A percentile compares a stretch with the other conserved stretches of the same genome.
These are phyloP conservation scores for Notodonta dromedarius DNA, from an alignment of 2,888 invertebrate genomes.

Conservation along the genomic window DNA sequence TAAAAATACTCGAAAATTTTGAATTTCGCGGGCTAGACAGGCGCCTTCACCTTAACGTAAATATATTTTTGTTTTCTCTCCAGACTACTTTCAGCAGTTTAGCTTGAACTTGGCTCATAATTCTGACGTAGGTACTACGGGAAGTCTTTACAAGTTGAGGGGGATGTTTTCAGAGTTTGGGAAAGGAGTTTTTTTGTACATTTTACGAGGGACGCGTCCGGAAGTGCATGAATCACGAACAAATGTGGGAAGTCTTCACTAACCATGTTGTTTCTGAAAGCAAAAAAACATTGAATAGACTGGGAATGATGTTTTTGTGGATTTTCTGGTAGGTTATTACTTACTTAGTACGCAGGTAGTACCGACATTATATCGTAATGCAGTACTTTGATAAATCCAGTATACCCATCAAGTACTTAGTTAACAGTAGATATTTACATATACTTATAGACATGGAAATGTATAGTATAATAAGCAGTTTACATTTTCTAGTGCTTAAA, in stretches of 20 bases:
- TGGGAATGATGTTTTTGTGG: too few relatives aligned
- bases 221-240: slow-evolving; percentile 35
- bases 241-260: slow-evolving; percentile 9
- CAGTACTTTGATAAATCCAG: too few relatives aligned
- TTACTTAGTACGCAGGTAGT: too few relatives aligned
- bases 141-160: slow-evolving; percentile 69
- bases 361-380: too few relatives aligned
- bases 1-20: too few relatives aligned
- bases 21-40: too few relatives aligned
- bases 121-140: slow-evolving; percentile 59
- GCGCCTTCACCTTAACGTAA: slow-evolving; percentile 32
- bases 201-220: slow-evolving; percentile 46
- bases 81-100: slow-evolving; percentile 46
- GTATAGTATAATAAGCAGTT: too few relatives aligned
- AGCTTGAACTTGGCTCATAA: slow-evolving; percentile 69
- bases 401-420: too few relatives aligned
- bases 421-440: too few relatives aligned
- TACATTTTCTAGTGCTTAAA: too few relatives aligned
- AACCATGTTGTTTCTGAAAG: neutral
- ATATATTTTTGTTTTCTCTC: slow-evolving; percentile 54
- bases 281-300: neutral
- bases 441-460: too few relatives aligned
- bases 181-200: slow-evolving; percentile 57
- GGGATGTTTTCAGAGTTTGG: slow-evolving; percentile 62
- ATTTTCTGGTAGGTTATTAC: too few relatives aligned